These are phyloP conservation scores for Tadarida brasiliensis DNA, from an alignment of 2,797 vertebrate genomes.

Conservation along the genomic window DNA sequence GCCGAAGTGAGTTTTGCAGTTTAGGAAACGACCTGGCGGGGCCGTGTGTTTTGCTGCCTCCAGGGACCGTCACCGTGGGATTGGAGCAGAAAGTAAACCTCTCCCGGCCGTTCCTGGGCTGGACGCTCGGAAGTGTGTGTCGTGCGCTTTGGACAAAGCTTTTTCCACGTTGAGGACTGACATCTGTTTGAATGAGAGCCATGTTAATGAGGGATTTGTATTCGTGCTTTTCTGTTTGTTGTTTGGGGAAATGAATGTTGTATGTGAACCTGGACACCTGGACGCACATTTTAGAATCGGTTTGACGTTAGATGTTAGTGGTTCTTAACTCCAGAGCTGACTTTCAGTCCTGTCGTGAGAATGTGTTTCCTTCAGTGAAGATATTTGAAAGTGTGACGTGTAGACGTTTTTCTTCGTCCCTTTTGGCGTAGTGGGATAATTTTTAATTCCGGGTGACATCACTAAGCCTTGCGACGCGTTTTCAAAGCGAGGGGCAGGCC, in stretches of 20 bases:
- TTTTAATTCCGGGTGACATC: neutral
- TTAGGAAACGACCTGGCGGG: neutral
- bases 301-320: neutral
- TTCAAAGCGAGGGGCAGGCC: neutral
- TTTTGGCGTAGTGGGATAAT: rapidly evolving
- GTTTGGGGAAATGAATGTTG: neutral
- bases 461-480: neutral
- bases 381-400: rapidly evolving
- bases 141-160: neutral
- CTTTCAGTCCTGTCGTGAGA: too few relatives aligned
- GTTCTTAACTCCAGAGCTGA: neutral
- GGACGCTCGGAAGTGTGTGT: rapidly evolving
- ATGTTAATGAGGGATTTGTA: neutral
- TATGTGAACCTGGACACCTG: neutral
- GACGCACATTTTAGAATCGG: neutral
- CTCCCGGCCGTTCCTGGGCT: too few relatives aligned
- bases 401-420: rapidly evolving
- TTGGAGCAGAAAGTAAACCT: neutral
- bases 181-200: neutral
- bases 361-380: neutral
- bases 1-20: neutral
- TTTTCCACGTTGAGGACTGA: neutral
- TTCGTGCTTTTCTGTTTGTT: neutral
- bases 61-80: too few relatives aligned
- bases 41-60: rapidly evolving